Evolutionary conservation across 2,113 vertebrate genomes (phyloP).

Genomic region (Phainopepla nitens): DNA sequence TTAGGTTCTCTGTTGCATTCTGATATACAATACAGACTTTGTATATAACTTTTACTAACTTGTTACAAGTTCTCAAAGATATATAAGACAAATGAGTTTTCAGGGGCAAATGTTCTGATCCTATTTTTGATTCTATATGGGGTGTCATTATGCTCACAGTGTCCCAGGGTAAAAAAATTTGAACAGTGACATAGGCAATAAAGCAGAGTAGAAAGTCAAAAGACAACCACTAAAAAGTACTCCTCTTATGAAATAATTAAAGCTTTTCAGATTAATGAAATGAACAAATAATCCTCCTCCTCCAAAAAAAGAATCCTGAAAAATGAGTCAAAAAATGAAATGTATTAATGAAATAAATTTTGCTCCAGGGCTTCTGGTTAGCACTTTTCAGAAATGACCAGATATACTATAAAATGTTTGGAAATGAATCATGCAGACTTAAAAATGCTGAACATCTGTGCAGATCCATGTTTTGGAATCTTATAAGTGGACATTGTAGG

Average conservation of each 20-base stretch:
- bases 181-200: background rate
- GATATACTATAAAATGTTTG: background rate
- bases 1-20: background rate
- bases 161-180: background rate
- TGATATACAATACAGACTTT: background rate
- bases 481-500: background rate
- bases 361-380: background rate
- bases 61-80: background rate
- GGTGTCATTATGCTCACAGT: background rate
- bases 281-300: accelerated
- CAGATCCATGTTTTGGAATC: background rate
- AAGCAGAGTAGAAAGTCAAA: background rate
- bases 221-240: background rate
- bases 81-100: background rate
- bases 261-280: background rate
- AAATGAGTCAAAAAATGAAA: background rate
- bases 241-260: background rate
- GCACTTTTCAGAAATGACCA: background rate
- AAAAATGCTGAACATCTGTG: background rate
- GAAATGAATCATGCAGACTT: background rate
- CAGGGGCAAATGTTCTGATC: background rate
- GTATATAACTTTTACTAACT: background rate
- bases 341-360: background rate
- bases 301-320: background rate
- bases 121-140: background rate